phyloP scores from a whole-genome alignment of 1,140 invertebrate species.

The Lysiphlebus fabarum region DNA sequence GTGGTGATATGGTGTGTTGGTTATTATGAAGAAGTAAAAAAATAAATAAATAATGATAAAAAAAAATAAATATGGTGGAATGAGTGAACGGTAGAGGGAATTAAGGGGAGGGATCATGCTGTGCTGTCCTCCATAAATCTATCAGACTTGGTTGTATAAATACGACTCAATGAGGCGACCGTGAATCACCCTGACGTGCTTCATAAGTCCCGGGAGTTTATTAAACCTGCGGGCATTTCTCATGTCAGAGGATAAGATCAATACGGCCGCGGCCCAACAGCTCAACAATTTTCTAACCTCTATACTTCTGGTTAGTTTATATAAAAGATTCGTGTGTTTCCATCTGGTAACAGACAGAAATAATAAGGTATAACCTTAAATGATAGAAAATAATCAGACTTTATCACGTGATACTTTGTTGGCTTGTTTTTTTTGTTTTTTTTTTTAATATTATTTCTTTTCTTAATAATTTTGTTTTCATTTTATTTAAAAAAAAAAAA shows the following conservation, averaged over 20 bases:
- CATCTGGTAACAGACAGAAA: conserved; percentile 31
- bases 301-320: conserved; percentile 19
- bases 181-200: conserved; percentile 58
- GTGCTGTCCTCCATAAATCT: conserved; percentile 57
- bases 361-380: conserved; percentile 37
- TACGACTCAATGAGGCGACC: conserved; percentile 57
- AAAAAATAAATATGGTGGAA: conserved; percentile 16
- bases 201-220: conserved; percentile 59
- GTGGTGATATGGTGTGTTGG: no score
- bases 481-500: not conserved
- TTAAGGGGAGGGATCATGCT: conserved; percentile 37
- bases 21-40: conserved; percentile 18
- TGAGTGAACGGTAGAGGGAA: conserved; percentile 15
- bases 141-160: conserved; percentile 57
- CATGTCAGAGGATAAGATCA: conserved; percentile 57
- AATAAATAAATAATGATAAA: conserved; percentile 8
- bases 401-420: conserved; percentile 29
- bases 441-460: not conserved
- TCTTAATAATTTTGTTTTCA: not conserved
- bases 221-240: conserved; percentile 58
- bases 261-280: conserved; percentile 52
- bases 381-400: conserved; percentile 41
- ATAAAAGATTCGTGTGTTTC: conserved; percentile 7
- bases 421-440: not conserved
- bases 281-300: conserved; percentile 42